Base-by-base conservation (phyloP, 2,113 vertebrate species). In the Nansenia antarctica region DNA sequence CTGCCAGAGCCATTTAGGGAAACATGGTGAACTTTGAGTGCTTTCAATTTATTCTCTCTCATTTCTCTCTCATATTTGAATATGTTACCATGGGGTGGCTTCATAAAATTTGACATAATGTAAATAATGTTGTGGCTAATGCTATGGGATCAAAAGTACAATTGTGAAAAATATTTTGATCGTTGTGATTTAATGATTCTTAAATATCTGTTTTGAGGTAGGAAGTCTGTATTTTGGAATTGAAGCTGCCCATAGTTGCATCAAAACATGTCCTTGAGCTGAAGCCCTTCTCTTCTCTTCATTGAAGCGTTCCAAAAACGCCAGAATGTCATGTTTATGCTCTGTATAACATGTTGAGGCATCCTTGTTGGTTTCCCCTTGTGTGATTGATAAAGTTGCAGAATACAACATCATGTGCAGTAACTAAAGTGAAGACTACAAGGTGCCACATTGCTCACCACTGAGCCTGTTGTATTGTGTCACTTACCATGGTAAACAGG, bases 111-210 rank as follows among this genome's bases (percentile, higher is more conserved):
- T 27, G 15, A 20, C 22, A 18, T 64, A 27, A 35, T 55, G 52
- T 55, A 42, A 37, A 66, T 54, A 65, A 53, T 34, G 32, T n/a
- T 37, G n/a, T 54, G 22, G 49, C 18, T 31, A 22, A 45, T 63
- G 24, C 32, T 34, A 65, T 53, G 47, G 20, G 29, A 65, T n/a
- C 63, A 53, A 27, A 49, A 62, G 26, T 18, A 53, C 9, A 32
- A 3, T 31, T 54, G 14, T 29, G 22, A 54, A 18, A 5, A 35
- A 22, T n/a, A 37, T 35, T 55, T 11, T 22, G n/a, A 53, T 65
- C 47, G 34, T 65, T 53, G 63, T 45, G 24, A n/a, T 37, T n/a
- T 6, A 65, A 53, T 24, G 29, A 11, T 24, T 65, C 2, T 53
- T 64, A 14, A 24, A 26, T 53, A 42, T 29, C 26, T 63, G 35